Evolutionary conservation across 2,888 invertebrate genomes (phyloP).

Genomic region (Onchidella celtica): DNA sequence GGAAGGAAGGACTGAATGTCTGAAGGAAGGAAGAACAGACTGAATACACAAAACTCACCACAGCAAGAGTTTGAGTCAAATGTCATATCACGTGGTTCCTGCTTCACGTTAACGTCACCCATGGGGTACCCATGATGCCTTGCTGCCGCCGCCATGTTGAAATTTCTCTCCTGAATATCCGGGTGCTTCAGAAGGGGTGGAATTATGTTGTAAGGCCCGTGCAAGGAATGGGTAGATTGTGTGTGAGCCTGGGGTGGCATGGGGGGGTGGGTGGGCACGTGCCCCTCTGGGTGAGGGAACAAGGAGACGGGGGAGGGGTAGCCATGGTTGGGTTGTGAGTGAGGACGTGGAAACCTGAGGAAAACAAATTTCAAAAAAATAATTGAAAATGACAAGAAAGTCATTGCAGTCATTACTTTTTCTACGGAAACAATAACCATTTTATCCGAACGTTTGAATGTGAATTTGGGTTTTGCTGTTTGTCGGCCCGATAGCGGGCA

Average conservation of each 20-base stretch:
- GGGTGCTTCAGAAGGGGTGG: slow-evolving; percentile 38
- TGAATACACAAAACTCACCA: slow-evolving; percentile 47
- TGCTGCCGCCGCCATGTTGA: slow-evolving; percentile 20
- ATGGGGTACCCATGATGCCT: slow-evolving; percentile 41
- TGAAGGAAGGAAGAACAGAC: not conserved
- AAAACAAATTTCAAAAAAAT: not conserved
- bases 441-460: no score
- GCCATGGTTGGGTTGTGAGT: slow-evolving; percentile 56
- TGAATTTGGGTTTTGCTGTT: no score
- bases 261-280: slow-evolving; percentile 20
- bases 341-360: slow-evolving; percentile 50
- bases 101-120: slow-evolving; percentile 62
- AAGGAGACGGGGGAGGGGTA: slow-evolving; percentile 57
- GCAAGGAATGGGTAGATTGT: slow-evolving; percentile 18
- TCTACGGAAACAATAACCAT: no score
- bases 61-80: slow-evolving; percentile 62
- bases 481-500: no score
- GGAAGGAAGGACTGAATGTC: not conserved
- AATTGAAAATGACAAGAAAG: no score
- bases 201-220: slow-evolving; percentile 31
- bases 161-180: not conserved
- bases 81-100: slow-evolving; percentile 68
- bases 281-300: slow-evolving; percentile 32
- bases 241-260: slow-evolving; percentile 39
- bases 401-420: no score